Evolutionary conservation across 2,888 invertebrate genomes (phyloP).

Genomic region (Euzetes globulus): DNA sequence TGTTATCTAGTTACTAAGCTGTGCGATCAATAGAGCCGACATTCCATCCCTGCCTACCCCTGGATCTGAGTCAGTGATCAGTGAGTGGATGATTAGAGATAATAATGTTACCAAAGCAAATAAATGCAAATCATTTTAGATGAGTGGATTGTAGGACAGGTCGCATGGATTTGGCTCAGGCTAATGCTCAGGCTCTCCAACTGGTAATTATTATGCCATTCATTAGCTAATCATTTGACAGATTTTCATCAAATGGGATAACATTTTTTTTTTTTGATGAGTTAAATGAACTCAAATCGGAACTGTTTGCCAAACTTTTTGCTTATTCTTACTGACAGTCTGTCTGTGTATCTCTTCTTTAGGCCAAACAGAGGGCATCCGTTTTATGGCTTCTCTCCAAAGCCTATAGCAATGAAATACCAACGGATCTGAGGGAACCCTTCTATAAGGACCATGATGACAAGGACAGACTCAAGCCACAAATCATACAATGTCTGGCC

Average conservation of each 20-base stretch:
- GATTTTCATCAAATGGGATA: background rate
- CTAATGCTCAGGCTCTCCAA: no score
- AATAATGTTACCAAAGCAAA: no score
- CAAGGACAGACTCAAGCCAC: slow-evolving; percentile 86
- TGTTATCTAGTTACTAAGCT: no score
- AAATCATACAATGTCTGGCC: slow-evolving; percentile 79
- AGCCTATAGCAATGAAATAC: slow-evolving; percentile 73
- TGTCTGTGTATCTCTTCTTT: background rate
- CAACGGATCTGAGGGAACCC: slow-evolving; percentile 83
- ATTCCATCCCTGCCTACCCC: no score
- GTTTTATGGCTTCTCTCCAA: slow-evolving; percentile 93
- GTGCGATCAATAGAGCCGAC: no score
- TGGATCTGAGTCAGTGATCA: no score
- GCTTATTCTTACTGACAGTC: background rate
- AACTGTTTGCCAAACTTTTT: background rate
- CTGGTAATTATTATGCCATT: no score
- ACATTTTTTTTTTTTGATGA: background rate
- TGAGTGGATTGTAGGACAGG: no score
- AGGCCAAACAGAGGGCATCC: slow-evolving; percentile 84
- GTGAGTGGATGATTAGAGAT: no score
- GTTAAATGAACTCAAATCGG: background rate
- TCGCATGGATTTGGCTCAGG: no score
- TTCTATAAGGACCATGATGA: slow-evolving; percentile 94
- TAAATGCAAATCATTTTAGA: no score
- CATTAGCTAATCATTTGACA: no score